phyloP scores from a whole-genome alignment of 1,140 invertebrate genomes.

The Oncopeltus fasciatus region DNA sequence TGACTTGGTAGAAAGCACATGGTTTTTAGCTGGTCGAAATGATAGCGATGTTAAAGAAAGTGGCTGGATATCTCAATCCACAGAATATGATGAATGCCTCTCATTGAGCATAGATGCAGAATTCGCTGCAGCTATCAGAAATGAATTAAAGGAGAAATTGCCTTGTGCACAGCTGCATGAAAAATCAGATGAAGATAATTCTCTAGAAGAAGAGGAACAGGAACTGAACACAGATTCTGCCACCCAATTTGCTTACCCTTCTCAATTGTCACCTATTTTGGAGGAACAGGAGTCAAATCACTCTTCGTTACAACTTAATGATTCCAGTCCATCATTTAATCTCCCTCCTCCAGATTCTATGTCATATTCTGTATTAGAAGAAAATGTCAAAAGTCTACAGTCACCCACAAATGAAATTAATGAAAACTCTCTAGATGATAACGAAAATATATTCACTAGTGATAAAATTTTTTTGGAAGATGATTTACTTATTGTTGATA shows the following conservation, averaged over 20 bases:
- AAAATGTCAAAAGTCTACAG: conserved; percentile 21
- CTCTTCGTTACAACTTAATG: conserved; percentile 21
- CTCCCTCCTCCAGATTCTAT: conserved; percentile 11
- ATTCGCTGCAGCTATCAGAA: conserved; percentile 49
- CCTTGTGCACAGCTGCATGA: conserved; percentile 37
- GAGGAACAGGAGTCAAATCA: conserved; percentile 35
- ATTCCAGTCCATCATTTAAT: conserved; percentile 14
- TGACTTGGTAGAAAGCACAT: conserved; percentile 22
- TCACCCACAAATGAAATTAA: conserved; percentile 16
- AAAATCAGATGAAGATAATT: conserved; percentile 29
- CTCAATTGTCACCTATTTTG: conserved; percentile 44
- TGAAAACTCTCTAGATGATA: conserved; percentile 22
- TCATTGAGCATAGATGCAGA: conserved; percentile 50
- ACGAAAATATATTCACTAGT: conserved; percentile 17
- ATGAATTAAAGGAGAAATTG: conserved; percentile 52
- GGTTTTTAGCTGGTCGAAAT: conserved; percentile 30
- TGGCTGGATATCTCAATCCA: conserved; percentile 29
- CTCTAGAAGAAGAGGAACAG: conserved; percentile 17
- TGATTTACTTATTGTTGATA: conserved; percentile 40
- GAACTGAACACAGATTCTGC: conserved; percentile 22
- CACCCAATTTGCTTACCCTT: conserved; percentile 23
- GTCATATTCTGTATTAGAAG: conserved; percentile 22
- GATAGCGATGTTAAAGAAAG: conserved; percentile 15
- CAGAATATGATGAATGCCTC: conserved; percentile 28
- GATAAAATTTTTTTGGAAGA: conserved; percentile 27